Percentiles rank a stretch among this genome's conserved stretches.
Conservation (phyloP, 2,888 invertebrate species). For the Pollenia amentaria region DNA sequence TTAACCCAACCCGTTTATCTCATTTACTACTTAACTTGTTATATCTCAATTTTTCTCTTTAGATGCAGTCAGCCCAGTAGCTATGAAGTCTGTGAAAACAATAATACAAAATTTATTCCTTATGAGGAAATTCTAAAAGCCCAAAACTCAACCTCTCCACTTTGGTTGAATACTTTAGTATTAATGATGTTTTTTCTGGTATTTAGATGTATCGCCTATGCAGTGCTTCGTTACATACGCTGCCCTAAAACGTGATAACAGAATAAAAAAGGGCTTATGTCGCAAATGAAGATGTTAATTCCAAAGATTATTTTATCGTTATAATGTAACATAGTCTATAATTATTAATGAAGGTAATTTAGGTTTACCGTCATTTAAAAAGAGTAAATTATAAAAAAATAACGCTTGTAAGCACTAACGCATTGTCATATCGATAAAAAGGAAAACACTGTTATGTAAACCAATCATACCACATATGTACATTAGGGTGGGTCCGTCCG, state of each 20-base stretch:
- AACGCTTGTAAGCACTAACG: no score
- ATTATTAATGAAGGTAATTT: no score
- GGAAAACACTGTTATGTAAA: no score
- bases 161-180: conserved; percentile 91
- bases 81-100: conserved; percentile 87
- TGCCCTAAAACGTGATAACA: neutral
- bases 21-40: neutral
- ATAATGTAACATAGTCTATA: no score
- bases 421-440: no score
- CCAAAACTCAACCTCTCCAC: conserved; percentile 87
- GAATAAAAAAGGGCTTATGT: neutral
- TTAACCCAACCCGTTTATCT: neutral
- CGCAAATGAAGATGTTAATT: neutral
- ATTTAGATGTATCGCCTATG: conserved; percentile 90
- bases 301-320: neutral
- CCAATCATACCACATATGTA: no score
- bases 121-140: conserved; percentile 88
- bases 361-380: no score
- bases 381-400: no score
- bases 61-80: conserved; percentile 89
- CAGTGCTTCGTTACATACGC: conserved; percentile 88
- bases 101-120: conserved; percentile 86
- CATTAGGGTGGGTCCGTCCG: no score
- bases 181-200: conserved; percentile 89
- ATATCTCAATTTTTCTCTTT: conserved; percentile 75